phyloP scores from a whole-genome alignment of 2,113 vertebrate species.

The Epinephelus lanceolatus region DNA sequence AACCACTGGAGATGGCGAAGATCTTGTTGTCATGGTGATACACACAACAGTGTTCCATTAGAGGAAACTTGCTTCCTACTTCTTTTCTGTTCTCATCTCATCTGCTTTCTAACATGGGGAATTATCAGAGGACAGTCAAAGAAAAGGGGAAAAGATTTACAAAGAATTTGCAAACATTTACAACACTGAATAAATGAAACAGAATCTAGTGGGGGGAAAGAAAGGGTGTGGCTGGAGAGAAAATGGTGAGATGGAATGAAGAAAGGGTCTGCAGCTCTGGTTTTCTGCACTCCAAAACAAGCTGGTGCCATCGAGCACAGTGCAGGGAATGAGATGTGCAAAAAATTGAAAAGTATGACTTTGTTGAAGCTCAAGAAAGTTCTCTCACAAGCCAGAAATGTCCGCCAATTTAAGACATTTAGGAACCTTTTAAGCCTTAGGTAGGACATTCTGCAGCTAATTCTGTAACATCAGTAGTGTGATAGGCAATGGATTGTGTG shows the following conservation, averaged over 20 bases:
- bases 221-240: not conserved
- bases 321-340: not conserved
- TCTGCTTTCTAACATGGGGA: not conserved
- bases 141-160: not conserved
- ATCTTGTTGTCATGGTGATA: constrained; percentile 34
- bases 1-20: constrained; percentile 1
- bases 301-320: not conserved
- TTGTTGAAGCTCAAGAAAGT: not conserved
- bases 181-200: not conserved
- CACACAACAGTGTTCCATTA: not conserved
- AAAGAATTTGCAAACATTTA: not conserved
- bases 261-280: not conserved
- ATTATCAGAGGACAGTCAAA: not conserved
- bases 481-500: not conserved
- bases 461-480: not conserved
- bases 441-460: not conserved
- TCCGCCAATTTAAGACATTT: constrained; percentile 4
- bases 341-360: not conserved
- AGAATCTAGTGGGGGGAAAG: not conserved
- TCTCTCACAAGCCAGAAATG: not conserved
- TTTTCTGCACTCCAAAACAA: not conserved
- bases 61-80: constrained; percentile 8
- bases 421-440: not conserved
- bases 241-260: not conserved
- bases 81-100: not conserved